Conservation (phyloP, 2,888 invertebrate genomes). For the Mystacides longicornis region DNA sequence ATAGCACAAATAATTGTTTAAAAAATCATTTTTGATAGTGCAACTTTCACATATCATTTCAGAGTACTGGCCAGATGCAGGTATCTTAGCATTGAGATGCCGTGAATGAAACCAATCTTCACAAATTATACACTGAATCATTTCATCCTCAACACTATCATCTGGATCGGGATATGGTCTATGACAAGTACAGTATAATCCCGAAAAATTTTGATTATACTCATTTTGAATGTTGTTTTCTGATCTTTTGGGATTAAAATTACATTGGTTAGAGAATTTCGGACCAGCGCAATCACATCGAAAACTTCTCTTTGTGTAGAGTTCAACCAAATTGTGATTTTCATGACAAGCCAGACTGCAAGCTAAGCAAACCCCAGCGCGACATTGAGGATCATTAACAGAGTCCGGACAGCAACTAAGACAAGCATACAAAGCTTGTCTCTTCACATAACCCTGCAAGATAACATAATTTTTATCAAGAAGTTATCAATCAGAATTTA, state of each 20-base stretch:
- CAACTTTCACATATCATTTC: conserved; percentile 82
- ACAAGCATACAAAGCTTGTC: conserved; percentile 94
- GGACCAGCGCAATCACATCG: conserved; percentile 92
- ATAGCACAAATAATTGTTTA: conserved; percentile 59
- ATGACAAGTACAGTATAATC: conserved; percentile 84
- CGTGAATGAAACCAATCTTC: conserved; percentile 96
- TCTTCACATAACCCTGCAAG: conserved; percentile 79
- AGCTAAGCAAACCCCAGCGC: conserved; percentile 87
- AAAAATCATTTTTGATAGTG: conserved; percentile 66
- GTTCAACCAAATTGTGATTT: conserved; percentile 87
- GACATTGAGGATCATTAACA: conserved; percentile 48
- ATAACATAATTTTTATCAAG: too few species aligned
- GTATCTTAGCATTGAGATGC: conserved; percentile 57
- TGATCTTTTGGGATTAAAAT: conserved; percentile 56
- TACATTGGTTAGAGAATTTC: conserved; percentile 64
- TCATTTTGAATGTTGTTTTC: conserved; percentile 62
- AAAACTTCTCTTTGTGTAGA: conserved; percentile 94
- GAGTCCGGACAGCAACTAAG: conserved; percentile 74
- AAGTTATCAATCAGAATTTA: too few species aligned
- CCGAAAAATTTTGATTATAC: conserved; percentile 85
- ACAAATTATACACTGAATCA: conserved; percentile 94
- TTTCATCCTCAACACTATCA: conserved; percentile 72
- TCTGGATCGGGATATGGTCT: conserved; percentile 93
- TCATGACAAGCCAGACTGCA: conserved; percentile 94
- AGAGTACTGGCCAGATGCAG: conserved; percentile 54